Evolutionary conservation across 2,888 invertebrate genomes (phyloP), one percentile per base, ranked within the genome.

Genomic region (Synanthedon andrenaeformis): DNA sequence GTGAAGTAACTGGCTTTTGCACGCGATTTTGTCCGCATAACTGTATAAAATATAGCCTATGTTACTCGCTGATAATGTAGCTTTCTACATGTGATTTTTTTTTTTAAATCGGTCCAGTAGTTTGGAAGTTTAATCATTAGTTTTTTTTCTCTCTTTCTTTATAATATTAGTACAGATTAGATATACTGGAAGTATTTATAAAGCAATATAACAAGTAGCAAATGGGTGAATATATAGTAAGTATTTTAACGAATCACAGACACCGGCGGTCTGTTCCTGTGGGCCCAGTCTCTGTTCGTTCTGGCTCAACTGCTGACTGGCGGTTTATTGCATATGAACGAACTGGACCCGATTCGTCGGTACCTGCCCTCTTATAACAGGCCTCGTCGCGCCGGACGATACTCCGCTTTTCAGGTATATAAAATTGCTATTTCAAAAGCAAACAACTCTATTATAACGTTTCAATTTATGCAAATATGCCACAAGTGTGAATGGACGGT

Each of bases 201-300:
- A 17, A 17, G 17, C 2, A 17, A 17, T 17, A 17, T 17, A 17
- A 17, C 17, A 1, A 17, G 17, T 2, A 17, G 17, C 1, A 17
- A 17, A 1, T 17, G 2, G 1, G 23, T 23, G 23, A 23, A 23
- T 4, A 4, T 23, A 28, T 6, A n/a, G n/a, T n/a, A n/a, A n/a
- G 5, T 28, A 28, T 28, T 28, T 28, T 35, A 8, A 35, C 8
- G 8, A 35, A 35, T 35, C 28, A 8, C 58, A 79, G 86, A 87
- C 56, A 89, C 90, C 51, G 84, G 87, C 19, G 92, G 93, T 0
- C 73, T 96, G 55, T 97, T 94, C 82, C 89, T 98, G 45, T 98
- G 98, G 98, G 97, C 97, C 62, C 99, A 99, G 87, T 93, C 99
- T 0, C 89, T 99, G 88, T 98, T 97, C 80, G 92, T 99, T 57